Percentiles rank a stretch among this genome's conserved stretches.
These are phyloP conservation scores for Hofmannophila pseudospretella DNA, from an alignment of 2,888 invertebrate species.

Conservation along the genomic window DNA sequence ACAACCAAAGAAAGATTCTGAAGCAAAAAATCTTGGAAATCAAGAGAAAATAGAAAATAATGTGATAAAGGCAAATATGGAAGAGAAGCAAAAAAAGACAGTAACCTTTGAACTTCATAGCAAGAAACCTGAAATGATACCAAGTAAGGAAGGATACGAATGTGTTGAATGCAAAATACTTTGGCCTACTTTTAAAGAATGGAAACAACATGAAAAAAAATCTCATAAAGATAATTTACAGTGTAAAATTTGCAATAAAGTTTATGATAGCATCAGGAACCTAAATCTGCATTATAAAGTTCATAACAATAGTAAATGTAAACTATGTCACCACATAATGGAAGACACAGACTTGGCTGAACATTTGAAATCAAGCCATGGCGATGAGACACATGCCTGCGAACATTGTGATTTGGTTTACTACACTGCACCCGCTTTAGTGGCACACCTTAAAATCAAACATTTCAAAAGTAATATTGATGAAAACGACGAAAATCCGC, in stretches of 20 bases:
- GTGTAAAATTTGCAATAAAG: not conserved
- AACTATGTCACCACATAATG: not conserved
- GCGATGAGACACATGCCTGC: not conserved
- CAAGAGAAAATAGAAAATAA: no score
- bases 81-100: not conserved
- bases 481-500: not conserved
- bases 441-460: not conserved
- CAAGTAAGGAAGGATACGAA: not conserved
- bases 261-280: not conserved
- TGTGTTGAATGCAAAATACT: not conserved
- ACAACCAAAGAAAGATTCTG: no score
- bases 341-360: not conserved
- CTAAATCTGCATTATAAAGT: conserved; percentile 1
- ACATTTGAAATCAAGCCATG: not conserved
- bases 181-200: not conserved
- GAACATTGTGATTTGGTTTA: not conserved
- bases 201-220: not conserved
- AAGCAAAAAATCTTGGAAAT: not conserved
- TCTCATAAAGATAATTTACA: not conserved
- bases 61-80: conserved; percentile 14
- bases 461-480: not conserved
- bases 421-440: no score
- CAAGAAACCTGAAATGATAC: conserved; percentile 8
- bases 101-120: not conserved
- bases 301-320: conserved; percentile 1